Evolutionary conservation across 1,140 invertebrate genomes (phyloP).

Genomic region (Megalonaias nervosa): DNA sequence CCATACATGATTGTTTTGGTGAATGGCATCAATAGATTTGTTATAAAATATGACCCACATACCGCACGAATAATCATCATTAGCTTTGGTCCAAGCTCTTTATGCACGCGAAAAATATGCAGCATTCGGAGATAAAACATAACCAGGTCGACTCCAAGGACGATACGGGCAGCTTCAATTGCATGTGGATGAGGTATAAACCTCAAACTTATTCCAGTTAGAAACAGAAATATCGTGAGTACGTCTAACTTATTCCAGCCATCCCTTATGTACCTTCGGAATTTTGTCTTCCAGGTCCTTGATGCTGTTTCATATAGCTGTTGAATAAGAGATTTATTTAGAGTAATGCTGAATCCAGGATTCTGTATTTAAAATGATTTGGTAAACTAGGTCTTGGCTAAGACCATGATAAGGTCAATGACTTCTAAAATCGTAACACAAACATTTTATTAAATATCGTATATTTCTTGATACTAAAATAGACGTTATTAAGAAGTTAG

Average conservation of each 20-base stretch:
- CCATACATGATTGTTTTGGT: no score
- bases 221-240: conserved; percentile 64
- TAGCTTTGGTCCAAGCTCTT: conserved; percentile 72
- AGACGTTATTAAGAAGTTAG: no score
- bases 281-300: conserved; percentile 50
- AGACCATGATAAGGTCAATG: no score
- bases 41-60: conserved; percentile 23
- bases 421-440: no score
- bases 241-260: conserved; percentile 70
- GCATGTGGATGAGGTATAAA: conserved; percentile 56
- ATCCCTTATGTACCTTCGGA: conserved; percentile 65
- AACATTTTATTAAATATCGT: no score
- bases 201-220: conserved; percentile 62
- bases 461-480: no score
- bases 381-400: no score
- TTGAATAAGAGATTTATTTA: conserved; percentile 9
- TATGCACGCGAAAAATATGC: conserved; percentile 70
- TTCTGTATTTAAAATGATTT: not conserved
- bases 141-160: conserved; percentile 67
- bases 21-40: no score
- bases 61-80: conserved; percentile 74
- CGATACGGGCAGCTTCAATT: conserved; percentile 58
- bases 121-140: conserved; percentile 68
- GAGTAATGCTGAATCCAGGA: not conserved
- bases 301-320: conserved; percentile 51